Evolutionary conservation across 2,797 vertebrate genomes (phyloP).

Genomic region (Poeciliopsis infans): DNA sequence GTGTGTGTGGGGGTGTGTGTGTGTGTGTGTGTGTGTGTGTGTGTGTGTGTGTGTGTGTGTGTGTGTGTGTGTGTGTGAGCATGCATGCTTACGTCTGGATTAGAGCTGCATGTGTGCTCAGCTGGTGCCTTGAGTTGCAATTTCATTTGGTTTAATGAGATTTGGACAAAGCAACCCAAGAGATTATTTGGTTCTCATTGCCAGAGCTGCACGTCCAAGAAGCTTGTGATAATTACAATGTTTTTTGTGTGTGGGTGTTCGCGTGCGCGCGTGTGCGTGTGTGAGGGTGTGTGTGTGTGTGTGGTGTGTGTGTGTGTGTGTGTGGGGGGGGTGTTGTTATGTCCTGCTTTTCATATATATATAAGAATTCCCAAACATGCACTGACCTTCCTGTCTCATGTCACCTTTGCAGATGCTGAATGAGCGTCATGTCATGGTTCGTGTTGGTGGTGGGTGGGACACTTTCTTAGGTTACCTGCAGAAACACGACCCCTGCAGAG

Average conservation of each 20-base stretch:
- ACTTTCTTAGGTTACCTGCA: slow-evolving; percentile 92
- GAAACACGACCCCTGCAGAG: slow-evolving; percentile 95
- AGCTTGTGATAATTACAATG: slow-evolving; percentile 72
- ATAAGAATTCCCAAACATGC: slow-evolving; percentile 35
- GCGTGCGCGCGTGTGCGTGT: background rate
- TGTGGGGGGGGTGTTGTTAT: background rate
- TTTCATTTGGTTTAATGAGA: slow-evolving; percentile 85
- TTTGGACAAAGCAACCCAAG: slow-evolving; percentile 76
- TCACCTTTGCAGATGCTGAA: slow-evolving; percentile 90
- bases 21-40: slow-evolving; percentile 56
- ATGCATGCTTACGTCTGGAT: slow-evolving; percentile 59
- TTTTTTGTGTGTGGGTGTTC: slow-evolving; percentile 19
- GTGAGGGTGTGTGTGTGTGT: slow-evolving; percentile 15
- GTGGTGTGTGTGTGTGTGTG: slow-evolving; percentile 13
- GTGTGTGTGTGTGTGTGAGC: slow-evolving; percentile 46
- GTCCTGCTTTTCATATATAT: slow-evolving; percentile 25
- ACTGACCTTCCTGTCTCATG: slow-evolving; percentile 10
- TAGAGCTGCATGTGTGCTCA: slow-evolving; percentile 75
- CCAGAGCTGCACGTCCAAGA: slow-evolving; percentile 47
- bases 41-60: slow-evolving; percentile 53
- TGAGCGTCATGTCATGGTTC: slow-evolving; percentile 96
- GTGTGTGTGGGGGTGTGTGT: too few relatives aligned
- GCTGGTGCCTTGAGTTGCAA: slow-evolving; percentile 75
- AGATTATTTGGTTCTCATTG: slow-evolving; percentile 74
- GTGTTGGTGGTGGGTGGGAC: slow-evolving; percentile 97